Conservation (phyloP, 1,140 invertebrate species). For the Andrena cerasifolii region DNA sequence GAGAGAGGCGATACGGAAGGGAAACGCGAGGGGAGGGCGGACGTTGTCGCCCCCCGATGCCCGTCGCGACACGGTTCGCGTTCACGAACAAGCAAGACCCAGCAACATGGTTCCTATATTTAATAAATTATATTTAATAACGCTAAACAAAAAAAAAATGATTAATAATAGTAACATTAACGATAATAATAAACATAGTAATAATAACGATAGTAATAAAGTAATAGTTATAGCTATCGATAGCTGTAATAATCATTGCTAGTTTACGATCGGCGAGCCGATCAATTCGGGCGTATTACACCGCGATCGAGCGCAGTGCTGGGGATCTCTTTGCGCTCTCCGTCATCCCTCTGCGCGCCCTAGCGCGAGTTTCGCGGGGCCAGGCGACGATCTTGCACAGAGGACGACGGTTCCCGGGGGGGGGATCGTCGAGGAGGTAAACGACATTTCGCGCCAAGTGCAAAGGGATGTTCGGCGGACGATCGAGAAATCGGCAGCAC, state of each 20-base stretch:
- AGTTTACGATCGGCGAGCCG: slow-evolving; percentile 54
- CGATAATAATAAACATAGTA: slow-evolving; percentile 73
- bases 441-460: background rate
- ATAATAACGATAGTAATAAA: slow-evolving; percentile 66
- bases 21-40: slow-evolving; percentile 3
- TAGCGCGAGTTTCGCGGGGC: background rate
- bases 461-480: background rate
- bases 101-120: slow-evolving; percentile 82
- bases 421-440: no score
- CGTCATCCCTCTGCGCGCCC: slow-evolving; percentile 15
- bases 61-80: slow-evolving; percentile 57
- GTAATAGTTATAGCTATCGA: slow-evolving; percentile 71
- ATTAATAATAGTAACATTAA: slow-evolving; percentile 71
- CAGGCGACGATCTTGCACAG: background rate
- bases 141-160: slow-evolving; percentile 74
- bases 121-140: slow-evolving; percentile 81
- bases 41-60: slow-evolving; percentile 52
- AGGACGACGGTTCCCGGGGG: background rate
- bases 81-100: slow-evolving; percentile 73
- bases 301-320: slow-evolving; percentile 26
- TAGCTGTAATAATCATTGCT: slow-evolving; percentile 73
- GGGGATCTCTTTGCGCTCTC: slow-evolving; percentile 24
- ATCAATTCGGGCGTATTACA: slow-evolving; percentile 20
- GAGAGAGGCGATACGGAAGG: background rate
- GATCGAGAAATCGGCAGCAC: background rate